A percentile compares a stretch with the other conserved stretches of the same genome.
Evolutionary conservation across 2,797 vertebrate genomes (phyloP).

Genomic region (Rhinoraja longicauda): DNA sequence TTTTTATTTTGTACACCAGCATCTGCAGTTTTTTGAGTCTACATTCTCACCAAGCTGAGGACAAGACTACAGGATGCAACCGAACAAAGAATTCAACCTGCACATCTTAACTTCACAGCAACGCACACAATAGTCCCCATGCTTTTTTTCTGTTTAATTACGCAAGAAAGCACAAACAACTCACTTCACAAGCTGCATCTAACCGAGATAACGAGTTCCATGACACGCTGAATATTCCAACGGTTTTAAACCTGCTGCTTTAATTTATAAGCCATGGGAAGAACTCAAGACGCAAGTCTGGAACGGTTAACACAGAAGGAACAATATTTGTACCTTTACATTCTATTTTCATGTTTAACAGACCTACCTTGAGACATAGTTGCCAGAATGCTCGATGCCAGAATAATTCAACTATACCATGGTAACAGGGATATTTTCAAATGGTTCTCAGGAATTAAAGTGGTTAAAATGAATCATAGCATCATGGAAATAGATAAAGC

Average conservation of each 20-base stretch:
- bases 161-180: background rate
- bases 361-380: conserved; percentile 8
- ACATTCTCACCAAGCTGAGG: background rate
- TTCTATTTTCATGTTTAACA: background rate
- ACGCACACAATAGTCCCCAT: background rate
- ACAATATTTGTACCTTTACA: background rate
- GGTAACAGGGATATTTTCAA: conserved; percentile 31
- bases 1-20: too few relatives aligned
- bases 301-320: background rate
- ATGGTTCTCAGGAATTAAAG: conserved; percentile 19
- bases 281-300: too few relatives aligned
- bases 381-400: background rate
- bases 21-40: too few relatives aligned
- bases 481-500: conserved; percentile 3
- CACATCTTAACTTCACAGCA: background rate
- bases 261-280: background rate
- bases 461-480: conserved; percentile 28
- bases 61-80: background rate
- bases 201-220: background rate
- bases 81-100: background rate
- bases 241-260: background rate
- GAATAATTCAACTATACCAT: conserved; percentile 28
- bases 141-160: background rate
- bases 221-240: background rate
- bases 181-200: background rate